Base-by-base conservation (phyloP, 2,888 invertebrate species). In the Cataglyphis albicans region DNA sequence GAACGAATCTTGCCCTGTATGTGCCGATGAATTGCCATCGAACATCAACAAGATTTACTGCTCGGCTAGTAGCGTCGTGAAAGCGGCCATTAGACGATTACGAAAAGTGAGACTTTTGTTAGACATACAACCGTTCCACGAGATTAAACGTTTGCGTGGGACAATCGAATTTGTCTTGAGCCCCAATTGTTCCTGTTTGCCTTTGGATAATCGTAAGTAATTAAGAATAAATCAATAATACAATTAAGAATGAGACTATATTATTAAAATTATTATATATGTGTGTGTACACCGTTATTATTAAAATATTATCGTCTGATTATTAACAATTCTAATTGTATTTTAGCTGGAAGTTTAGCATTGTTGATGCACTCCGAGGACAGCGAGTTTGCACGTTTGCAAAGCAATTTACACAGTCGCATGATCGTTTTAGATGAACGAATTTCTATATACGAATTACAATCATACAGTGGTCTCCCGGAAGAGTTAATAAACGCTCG, bases 311-410 rank as follows among this genome's bases (percentile, higher is more conserved):
- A 57, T 73, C 15, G 3, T 29, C 29, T 0, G 5, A 32, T 72
- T 76, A 61, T 78, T 83, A 82, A 67, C 80, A 81, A 75, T 80
- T 82, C 64, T 1, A 67, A 57, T 85, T 70, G 61, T 85, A 78
- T 92, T 80, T 63, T 87, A 94, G 94, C 92, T 83, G 93, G 92
- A 86, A 92, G 87, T 81, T 88, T 93, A 64, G 93, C 92, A 9
- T 75, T 93, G 59, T 73, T 94, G 15, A 57, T 93, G 81, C 90
- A 89, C 59, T 85, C 88, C 25, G 85, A 88, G 4, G 76, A 86
- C n/a, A 86, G 89, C 67, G 74, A 86, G 35, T 70, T 82, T 65
- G 35, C 87, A 48, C 81, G 85, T 10, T 87, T 90, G 32, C 86
- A 88, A 7, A 85, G 87, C 9, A 85, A 86, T 9, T 89, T 87